Percentiles rank a stretch among this genome's conserved stretches.
These are phyloP conservation scores for Priocnemis perturbator DNA, from an alignment of 2,888 invertebrate species.

Conservation along the genomic window DNA sequence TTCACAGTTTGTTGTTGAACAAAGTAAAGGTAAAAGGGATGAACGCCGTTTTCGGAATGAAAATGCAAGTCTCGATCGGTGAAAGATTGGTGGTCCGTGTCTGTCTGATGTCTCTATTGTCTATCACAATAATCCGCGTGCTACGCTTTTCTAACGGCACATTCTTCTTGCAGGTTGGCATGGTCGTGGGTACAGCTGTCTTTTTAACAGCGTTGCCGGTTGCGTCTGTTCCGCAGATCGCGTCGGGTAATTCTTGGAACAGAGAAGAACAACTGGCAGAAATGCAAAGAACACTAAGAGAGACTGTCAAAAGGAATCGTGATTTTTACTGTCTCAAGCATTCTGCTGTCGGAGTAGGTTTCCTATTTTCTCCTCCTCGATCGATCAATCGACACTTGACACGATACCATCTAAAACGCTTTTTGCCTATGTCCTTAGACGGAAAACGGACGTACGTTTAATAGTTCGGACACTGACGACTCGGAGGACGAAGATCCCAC, in stretches of 20 bases:
- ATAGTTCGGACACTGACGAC: slow-evolving; percentile 81
- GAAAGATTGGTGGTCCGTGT: slow-evolving; percentile 83
- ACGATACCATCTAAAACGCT: background rate
- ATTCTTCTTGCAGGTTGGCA: slow-evolving; percentile 78
- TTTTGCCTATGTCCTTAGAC: slow-evolving; percentile 9
- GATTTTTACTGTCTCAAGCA: slow-evolving; percentile 82
- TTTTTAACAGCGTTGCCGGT: slow-evolving; percentile 87
- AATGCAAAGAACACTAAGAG: slow-evolving; percentile 82
- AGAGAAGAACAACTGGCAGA: slow-evolving; percentile 82
- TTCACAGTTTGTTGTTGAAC: slow-evolving; percentile 92
- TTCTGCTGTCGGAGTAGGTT: slow-evolving; percentile 32
- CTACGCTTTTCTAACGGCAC: no score
- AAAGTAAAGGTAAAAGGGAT: slow-evolving; percentile 95
- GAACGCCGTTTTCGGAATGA: slow-evolving; percentile 94
- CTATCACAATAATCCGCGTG: no score
- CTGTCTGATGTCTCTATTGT: no score
- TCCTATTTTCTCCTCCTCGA: background rate
- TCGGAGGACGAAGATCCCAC: slow-evolving; percentile 78
- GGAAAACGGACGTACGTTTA: slow-evolving; percentile 70
- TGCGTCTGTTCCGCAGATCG: slow-evolving; percentile 84
- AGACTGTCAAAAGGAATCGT: slow-evolving; percentile 83
- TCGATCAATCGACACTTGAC: background rate
- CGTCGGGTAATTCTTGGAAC: slow-evolving; percentile 81
- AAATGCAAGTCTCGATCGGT: slow-evolving; percentile 84
- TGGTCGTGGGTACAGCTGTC: slow-evolving; percentile 92